These are phyloP conservation scores for Tyrannus savana DNA, from an alignment of 2,113 vertebrate genomes.

Conservation along the genomic window DNA sequence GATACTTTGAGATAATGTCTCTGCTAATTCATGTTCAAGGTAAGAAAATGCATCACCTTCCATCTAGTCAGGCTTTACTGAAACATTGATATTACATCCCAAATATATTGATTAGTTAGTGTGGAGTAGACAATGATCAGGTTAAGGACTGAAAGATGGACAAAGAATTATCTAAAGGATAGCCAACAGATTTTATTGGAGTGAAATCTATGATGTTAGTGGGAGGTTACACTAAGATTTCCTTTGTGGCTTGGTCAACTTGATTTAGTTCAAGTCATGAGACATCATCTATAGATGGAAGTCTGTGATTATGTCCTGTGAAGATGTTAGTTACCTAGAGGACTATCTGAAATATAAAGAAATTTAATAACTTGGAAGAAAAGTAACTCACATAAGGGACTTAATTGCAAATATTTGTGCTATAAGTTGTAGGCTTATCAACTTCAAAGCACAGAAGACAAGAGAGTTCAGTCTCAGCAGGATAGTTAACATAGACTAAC, in stretches of 20 bases:
- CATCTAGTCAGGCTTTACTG: background rate
- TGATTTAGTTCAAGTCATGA: background rate
- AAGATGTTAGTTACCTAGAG: background rate
- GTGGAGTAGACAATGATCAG: background rate
- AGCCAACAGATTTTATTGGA: background rate
- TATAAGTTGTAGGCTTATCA: background rate
- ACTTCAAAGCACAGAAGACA: background rate
- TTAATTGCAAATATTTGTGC: background rate
- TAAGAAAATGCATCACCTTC: background rate
- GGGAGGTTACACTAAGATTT: background rate
- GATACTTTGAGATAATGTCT: background rate
- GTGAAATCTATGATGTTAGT: background rate
- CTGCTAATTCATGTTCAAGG: background rate
- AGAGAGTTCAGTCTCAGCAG: background rate
- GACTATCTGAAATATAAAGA: background rate
- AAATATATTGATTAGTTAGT: background rate
- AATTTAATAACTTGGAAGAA: background rate
- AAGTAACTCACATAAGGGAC: background rate
- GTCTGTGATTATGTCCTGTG: background rate
- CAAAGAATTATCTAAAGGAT: background rate
- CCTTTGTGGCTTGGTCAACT: background rate
- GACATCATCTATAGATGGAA: background rate
- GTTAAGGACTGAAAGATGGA: background rate
- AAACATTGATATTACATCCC: background rate
- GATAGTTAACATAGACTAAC: background rate